Percentiles rank a stretch among this genome's conserved stretches.
Evolutionary conservation across 2,113 vertebrate species (phyloP).

Genomic region (Xenotilapia flavipinnis): DNA sequence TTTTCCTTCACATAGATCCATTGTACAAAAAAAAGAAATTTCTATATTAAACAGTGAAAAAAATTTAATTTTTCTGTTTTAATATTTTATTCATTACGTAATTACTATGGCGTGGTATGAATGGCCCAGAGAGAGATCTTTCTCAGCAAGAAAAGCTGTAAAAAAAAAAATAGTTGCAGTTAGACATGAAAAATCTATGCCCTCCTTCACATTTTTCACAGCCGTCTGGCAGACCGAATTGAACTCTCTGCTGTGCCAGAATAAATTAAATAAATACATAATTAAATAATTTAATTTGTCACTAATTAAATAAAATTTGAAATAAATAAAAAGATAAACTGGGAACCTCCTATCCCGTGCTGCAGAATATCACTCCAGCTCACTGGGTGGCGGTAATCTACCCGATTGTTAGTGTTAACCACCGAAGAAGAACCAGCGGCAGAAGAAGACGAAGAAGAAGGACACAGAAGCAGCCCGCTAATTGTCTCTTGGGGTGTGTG

Average conservation of each 20-base stretch:
- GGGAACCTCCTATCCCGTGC: not conserved
- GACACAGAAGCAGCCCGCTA: not conserved
- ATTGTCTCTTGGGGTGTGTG: no score
- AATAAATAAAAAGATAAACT: not conserved
- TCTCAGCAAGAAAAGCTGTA: not conserved
- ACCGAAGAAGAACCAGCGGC: not conserved
- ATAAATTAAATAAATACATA: not conserved
- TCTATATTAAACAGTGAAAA: not conserved
- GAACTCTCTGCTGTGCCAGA: not conserved
- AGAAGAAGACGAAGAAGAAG: not conserved
- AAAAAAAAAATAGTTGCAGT: not conserved
- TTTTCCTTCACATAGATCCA: not conserved
- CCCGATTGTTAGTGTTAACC: not conserved
- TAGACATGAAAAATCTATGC: not conserved
- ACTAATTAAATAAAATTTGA: not conserved
- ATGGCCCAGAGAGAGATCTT: not conserved
- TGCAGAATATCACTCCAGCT: not conserved
- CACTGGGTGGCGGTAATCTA: not conserved
- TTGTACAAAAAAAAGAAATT: not conserved
- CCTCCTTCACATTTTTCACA: not conserved
- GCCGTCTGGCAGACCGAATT: not conserved
- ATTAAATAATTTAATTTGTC: not conserved
- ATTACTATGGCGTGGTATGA: not conserved
- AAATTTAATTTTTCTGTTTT: not conserved
- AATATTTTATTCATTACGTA: not conserved